A percentile compares a stretch with the other conserved stretches of the same genome.
Evolutionary conservation across 1,140 invertebrate species (phyloP).

Genomic region (Lordiphosa stackelbergi): DNA sequence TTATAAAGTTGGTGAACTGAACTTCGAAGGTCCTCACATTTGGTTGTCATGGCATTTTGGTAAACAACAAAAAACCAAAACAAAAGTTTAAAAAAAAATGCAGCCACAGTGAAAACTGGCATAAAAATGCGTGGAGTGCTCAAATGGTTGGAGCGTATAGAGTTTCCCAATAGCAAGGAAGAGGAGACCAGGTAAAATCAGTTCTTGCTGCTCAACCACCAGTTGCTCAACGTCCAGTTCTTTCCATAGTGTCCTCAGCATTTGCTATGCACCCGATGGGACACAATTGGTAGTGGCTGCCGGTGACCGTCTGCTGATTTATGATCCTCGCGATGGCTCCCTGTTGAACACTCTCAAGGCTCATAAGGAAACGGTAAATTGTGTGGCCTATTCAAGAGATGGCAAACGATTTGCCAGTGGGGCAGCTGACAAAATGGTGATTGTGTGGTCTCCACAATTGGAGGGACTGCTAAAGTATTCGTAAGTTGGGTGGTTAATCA

Average conservation of each 20-base stretch:
- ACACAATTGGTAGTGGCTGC: conserved; percentile 95
- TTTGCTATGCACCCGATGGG: conserved; percentile 97
- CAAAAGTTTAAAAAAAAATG: conserved; percentile 30
- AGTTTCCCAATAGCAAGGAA: conserved; percentile 87
- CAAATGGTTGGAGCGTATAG: conserved; percentile 94
- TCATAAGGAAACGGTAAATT: conserved; percentile 96
- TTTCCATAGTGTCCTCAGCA: conserved; percentile 89
- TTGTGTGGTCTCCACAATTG: conserved; percentile 98
- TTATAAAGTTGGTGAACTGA: not conserved
- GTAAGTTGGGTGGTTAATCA: conserved; percentile 80
- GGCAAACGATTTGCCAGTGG: conserved; percentile 98
- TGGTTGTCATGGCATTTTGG: conserved; percentile 53
- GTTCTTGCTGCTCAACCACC: conserved; percentile 8
- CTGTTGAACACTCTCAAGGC: conserved; percentile 95
- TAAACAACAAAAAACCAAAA: conserved; percentile 53
- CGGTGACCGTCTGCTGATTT: conserved; percentile 94
- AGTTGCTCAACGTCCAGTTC: conserved; percentile 33
- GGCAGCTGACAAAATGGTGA: conserved; percentile 97
- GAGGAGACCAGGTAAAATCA: conserved; percentile 81
- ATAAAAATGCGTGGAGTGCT: conserved; percentile 88
- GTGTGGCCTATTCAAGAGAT: conserved; percentile 94
- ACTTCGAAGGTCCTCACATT: conserved; percentile 2
- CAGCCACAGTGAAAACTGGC: conserved; percentile 21
- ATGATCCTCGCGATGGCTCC: conserved; percentile 93
- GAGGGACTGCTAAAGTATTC: conserved; percentile 98